A percentile compares a stretch with the other conserved stretches of the same genome.
These are phyloP conservation scores for Synanthedon vespiformis DNA, from an alignment of 2,888 invertebrate species.

Conservation along the genomic window DNA sequence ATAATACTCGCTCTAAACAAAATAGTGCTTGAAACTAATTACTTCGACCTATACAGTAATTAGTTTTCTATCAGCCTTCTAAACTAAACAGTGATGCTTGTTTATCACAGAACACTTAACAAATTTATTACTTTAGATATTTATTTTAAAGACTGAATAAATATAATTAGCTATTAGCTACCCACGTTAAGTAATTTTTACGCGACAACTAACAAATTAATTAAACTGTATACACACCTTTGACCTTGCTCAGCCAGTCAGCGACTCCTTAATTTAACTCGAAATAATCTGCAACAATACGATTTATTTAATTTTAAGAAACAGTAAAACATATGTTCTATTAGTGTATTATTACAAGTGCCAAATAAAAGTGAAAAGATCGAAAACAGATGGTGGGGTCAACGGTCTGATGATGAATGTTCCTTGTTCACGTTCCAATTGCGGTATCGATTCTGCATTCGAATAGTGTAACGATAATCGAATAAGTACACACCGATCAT, in stretches of 20 bases:
- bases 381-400: slow-evolving; percentile 33
- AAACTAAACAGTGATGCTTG: too few species aligned
- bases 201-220: background rate
- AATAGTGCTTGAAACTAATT: too few species aligned
- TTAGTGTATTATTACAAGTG: background rate
- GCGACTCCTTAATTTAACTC: slow-evolving; percentile 30
- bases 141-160: too few species aligned
- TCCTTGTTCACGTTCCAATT: slow-evolving; percentile 24
- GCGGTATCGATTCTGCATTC: slow-evolving; percentile 31
- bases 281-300: slow-evolving; percentile 38
- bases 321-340: background rate
- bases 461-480: slow-evolving; percentile 26
- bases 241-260: slow-evolving; percentile 57
- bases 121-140: too few species aligned
- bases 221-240: slow-evolving; percentile 26
- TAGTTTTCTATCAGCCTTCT: too few species aligned
- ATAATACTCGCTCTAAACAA: too few species aligned
- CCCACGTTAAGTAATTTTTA: too few species aligned
- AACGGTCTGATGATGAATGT: slow-evolving; percentile 30
- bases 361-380: slow-evolving; percentile 18
- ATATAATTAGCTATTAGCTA: too few species aligned
- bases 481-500: slow-evolving; percentile 11
- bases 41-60: too few species aligned
- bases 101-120: too few species aligned
- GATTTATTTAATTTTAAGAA: slow-evolving; percentile 4